Conservation (phyloP, 2,113 vertebrate genomes). For the Pelecanus crispus region DNA sequence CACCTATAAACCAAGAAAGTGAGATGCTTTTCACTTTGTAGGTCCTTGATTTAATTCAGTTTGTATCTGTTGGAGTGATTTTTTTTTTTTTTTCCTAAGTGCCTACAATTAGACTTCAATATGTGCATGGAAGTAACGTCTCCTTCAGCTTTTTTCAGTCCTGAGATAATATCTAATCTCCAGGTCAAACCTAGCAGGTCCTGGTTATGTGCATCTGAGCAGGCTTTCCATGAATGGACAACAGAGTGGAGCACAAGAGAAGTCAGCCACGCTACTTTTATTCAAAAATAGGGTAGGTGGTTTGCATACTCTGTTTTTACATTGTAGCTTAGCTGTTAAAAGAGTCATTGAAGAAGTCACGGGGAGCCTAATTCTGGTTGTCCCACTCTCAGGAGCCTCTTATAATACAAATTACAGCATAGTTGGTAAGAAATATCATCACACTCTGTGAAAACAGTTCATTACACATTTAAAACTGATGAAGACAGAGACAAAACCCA, state of each 20-base stretch:
- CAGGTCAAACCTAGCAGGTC: not conserved
- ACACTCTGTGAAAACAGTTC: not conserved
- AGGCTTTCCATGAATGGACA: fast-evolving
- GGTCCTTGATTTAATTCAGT: not conserved
- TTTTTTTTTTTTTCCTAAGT: not conserved
- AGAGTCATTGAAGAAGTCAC: not conserved
- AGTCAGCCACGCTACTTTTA: fast-evolving
- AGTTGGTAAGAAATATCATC: not conserved
- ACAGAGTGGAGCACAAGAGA: not conserved
- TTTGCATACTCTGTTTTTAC: not conserved
- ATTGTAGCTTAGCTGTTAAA: not conserved
- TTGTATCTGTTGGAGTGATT: not conserved
- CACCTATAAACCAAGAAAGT: not conserved
- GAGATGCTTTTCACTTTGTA: too few species aligned
- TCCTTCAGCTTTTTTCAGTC: not conserved
- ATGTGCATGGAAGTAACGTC: not conserved
- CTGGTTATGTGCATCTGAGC: not conserved
- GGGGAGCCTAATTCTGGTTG: not conserved
- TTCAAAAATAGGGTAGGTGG: not conserved
- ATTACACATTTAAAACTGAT: not conserved
- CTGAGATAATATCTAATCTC: not conserved
- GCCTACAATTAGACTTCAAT: not conserved
- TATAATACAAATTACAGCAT: not conserved
- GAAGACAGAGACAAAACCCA: not conserved
- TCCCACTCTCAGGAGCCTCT: not conserved